These are phyloP conservation scores for Montipora cactus DNA, from an alignment of 64 coral and sea anemone genomes.

Conservation along the genomic window DNA sequence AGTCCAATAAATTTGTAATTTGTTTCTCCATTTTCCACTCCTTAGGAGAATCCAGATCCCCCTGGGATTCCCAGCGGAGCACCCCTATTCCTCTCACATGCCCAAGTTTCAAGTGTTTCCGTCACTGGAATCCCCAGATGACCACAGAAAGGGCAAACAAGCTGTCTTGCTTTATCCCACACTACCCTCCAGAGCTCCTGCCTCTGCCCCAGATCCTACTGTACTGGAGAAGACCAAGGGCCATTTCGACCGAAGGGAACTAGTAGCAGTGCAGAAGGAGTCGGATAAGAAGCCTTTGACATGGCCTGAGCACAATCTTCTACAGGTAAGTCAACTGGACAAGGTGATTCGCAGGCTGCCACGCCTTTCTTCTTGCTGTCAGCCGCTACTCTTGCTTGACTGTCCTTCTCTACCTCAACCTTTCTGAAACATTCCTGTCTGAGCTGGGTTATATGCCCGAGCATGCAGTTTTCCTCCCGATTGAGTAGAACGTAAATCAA, in stretches of 20 bases:
- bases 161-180: conserved; percentile 65
- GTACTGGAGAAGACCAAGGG: conserved; percentile 90
- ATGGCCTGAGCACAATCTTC: conserved; percentile 85
- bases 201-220: conserved; percentile 82
- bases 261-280: conserved; percentile 73
- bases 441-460: too few relatives aligned
- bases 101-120: conserved; percentile 84
- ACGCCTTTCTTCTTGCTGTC: too few relatives aligned
- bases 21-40: neutral
- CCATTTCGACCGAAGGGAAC: conserved; percentile 80
- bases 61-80: conserved; percentile 85
- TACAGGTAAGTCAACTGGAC: conserved; percentile 61
- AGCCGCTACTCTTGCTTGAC: too few relatives aligned
- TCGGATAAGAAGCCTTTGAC: conserved; percentile 82
- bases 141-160: conserved; percentile 84
- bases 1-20: neutral
- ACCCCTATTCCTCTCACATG: conserved; percentile 81
- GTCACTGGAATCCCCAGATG: conserved; percentile 88
- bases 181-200: conserved; percentile 79
- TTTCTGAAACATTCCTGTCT: too few relatives aligned
- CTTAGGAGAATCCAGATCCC: conserved; percentile 73
- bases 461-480: too few relatives aligned
- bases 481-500: too few relatives aligned
- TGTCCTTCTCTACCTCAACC: too few relatives aligned
- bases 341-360: too few relatives aligned